Evolutionary conservation across 2,797 vertebrate genomes (phyloP).

Genomic region (Anabas testudineus): DNA sequence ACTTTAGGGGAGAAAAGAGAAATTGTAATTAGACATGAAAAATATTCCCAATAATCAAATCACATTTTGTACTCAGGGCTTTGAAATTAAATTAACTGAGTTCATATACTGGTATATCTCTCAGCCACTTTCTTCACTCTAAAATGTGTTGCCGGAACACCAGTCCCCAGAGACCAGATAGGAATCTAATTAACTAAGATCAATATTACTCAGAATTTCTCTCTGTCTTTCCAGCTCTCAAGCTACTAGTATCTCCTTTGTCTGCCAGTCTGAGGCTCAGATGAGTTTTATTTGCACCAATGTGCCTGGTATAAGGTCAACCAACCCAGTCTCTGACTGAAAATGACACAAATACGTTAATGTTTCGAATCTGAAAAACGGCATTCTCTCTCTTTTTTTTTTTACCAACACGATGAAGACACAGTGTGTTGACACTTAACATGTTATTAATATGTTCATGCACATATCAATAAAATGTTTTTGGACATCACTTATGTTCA

Average conservation of each 20-base stretch:
- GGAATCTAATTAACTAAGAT: constrained; percentile 88
- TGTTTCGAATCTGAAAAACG: no score
- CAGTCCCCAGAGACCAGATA: constrained; percentile 76
- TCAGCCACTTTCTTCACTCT: constrained; percentile 79
- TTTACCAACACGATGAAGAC: no score
- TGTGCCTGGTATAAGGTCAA: constrained; percentile 60
- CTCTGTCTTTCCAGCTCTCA: constrained; percentile 76
- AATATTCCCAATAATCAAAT: constrained; percentile 86
- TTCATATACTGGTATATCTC: constrained; percentile 84
- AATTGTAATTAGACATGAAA: constrained; percentile 85
- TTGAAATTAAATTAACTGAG: constrained; percentile 84
- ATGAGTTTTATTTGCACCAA: constrained; percentile 69
- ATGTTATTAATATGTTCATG: no score
- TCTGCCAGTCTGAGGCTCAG: constrained; percentile 61
- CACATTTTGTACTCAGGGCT: constrained; percentile 82
- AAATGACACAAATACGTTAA: no score
- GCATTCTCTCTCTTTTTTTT: no score
- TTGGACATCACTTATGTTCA: no score
- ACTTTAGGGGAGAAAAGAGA: constrained; percentile 76
- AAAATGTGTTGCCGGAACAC: constrained; percentile 83
- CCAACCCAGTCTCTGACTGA: not conserved
- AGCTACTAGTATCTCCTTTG: constrained; percentile 70
- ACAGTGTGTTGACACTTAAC: no score
- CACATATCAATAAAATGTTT: no score
- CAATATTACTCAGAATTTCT: constrained; percentile 85